Percentiles rank a stretch among this genome's conserved stretches.
These are phyloP conservation scores for Apocheima hispidaria DNA, from an alignment of 2,888 invertebrate species.

Conservation along the genomic window DNA sequence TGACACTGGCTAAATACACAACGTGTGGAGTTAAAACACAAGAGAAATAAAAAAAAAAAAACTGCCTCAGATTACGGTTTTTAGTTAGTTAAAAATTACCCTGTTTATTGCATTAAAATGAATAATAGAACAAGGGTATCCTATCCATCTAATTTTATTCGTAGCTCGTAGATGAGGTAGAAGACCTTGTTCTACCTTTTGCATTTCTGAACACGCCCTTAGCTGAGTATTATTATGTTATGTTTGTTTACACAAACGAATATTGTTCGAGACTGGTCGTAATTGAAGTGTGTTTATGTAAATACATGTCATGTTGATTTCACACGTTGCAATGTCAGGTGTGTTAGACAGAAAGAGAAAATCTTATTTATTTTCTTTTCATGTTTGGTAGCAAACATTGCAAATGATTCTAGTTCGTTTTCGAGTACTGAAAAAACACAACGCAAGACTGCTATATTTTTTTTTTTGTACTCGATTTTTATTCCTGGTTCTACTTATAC, in stretches of 20 bases:
- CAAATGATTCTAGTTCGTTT: neutral
- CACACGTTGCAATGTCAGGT: slow-evolving; percentile 21
- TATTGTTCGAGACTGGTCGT: slow-evolving; percentile 27
- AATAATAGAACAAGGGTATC: too few species aligned
- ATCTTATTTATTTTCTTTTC: neutral
- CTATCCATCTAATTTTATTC: neutral
- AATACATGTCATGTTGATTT: slow-evolving; percentile 27
- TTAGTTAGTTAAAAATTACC: too few species aligned
- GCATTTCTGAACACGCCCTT: neutral
- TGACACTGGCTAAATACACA: too few species aligned
- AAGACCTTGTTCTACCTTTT: neutral
- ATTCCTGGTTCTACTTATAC: too few species aligned
- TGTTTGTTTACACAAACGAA: slow-evolving; percentile 17
- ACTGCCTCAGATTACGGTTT: too few species aligned
- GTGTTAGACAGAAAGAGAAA: slow-evolving; percentile 1
- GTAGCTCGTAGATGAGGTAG: neutral
- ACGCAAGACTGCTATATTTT: too few species aligned
- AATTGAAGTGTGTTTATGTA: slow-evolving; percentile 30
- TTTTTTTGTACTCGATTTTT: too few species aligned
- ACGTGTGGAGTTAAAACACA: too few species aligned
- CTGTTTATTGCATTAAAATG: too few species aligned
- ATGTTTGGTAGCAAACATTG: neutral
- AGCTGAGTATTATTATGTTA: slow-evolving; percentile 3
- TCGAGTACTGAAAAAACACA: too few species aligned
- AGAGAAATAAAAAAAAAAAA: too few species aligned